phyloP scores from a whole-genome alignment of 1,140 invertebrate genomes.

The Trachelipus rathkii region DNA sequence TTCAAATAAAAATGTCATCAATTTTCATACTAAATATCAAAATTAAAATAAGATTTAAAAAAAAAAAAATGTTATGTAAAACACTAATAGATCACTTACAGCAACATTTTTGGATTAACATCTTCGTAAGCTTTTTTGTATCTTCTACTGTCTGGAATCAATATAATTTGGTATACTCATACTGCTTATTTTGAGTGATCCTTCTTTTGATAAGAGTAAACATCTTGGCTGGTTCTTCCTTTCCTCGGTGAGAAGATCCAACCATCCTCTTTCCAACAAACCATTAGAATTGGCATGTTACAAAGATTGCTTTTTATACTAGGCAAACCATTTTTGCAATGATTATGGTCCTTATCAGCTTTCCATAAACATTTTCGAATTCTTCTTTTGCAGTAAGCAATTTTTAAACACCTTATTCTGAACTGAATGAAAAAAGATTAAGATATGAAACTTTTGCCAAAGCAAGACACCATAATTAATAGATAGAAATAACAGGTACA shows the following conservation, averaged over 20 bases:
- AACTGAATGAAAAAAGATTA: too few relatives aligned
- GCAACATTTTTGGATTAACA: background rate
- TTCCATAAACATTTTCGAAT: background rate
- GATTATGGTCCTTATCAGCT: background rate
- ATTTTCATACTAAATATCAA: too few relatives aligned
- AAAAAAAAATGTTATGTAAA: too few relatives aligned
- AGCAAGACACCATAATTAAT: background rate
- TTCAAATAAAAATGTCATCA: too few relatives aligned
- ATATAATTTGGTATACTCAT: background rate
- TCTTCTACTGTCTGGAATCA: background rate
- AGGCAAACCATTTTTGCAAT: background rate
- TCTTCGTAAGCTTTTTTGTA: background rate
- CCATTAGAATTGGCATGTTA: background rate
- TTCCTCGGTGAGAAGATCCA: background rate
- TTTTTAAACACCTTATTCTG: too few relatives aligned
- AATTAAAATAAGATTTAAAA: too few relatives aligned
- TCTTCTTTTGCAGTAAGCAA: slow-evolving; percentile 14
- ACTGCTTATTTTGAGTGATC: background rate
- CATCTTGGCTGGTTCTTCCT: background rate
- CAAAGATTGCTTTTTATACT: background rate
- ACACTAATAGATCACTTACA: background rate
- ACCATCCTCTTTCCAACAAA: background rate
- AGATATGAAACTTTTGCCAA: too few relatives aligned
- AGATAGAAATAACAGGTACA: background rate
- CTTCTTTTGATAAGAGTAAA: background rate